Percentiles rank a stretch among this genome's conserved stretches.
Conservation (phyloP, 1,140 invertebrate genomes). For the Philopotamus ludificatus region DNA sequence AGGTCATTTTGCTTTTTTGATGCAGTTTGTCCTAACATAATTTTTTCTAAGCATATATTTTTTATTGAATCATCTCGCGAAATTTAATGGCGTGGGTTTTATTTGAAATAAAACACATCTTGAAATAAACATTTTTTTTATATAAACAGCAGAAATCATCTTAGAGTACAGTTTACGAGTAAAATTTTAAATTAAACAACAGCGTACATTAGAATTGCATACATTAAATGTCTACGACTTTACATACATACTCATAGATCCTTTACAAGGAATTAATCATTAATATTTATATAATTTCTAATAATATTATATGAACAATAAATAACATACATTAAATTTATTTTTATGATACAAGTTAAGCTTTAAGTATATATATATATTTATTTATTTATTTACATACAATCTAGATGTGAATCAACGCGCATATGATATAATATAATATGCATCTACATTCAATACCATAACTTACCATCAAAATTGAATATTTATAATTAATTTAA, state of each 20-base stretch:
- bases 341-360: neutral
- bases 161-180: slow-evolving; percentile 14
- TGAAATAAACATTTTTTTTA: slow-evolving; percentile 40
- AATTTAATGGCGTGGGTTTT: neutral
- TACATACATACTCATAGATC: too few relatives aligned
- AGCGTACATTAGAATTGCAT: neutral
- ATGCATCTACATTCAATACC: too few relatives aligned
- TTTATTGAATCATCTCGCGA: slow-evolving; percentile 6
- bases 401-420: too few relatives aligned
- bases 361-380: neutral
- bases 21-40: too few relatives aligned
- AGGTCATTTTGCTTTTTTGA: too few relatives aligned
- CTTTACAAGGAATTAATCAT: neutral
- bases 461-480: neutral
- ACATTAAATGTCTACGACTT: neutral
- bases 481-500: slow-evolving; percentile 1
- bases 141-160: slow-evolving; percentile 39
- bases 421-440: too few relatives aligned
- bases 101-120: slow-evolving; percentile 10
- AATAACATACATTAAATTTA: slow-evolving; percentile 1
- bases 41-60: too few relatives aligned
- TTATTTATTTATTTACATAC: too few relatives aligned
- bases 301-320: too few relatives aligned
- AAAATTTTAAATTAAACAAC: neutral
- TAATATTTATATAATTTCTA: neutral